Evolutionary conservation across 2,888 invertebrate species (phyloP).

Genomic region (Digitonthophagus gazella): DNA sequence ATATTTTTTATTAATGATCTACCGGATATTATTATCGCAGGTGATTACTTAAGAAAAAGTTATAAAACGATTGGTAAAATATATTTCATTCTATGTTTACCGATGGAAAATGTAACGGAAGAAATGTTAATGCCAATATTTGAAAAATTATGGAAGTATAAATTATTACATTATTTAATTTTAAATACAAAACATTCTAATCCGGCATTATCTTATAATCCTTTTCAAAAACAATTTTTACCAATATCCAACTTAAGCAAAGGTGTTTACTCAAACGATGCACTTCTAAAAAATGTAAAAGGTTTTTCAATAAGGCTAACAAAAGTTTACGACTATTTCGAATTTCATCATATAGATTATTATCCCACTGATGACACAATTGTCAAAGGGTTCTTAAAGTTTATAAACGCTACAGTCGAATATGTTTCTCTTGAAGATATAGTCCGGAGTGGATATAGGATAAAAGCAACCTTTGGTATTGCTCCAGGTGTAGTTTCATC

Average conservation of each 20-base stretch:
- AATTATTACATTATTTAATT: not conserved
- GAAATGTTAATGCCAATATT: not conserved
- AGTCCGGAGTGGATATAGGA: not conserved
- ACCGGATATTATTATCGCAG: not conserved
- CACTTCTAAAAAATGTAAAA: not conserved
- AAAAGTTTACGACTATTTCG: not conserved
- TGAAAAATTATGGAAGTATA: not conserved
- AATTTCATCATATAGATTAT: not conserved
- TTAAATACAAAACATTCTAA: not conserved
- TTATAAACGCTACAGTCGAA: not conserved
- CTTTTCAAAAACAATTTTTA: not conserved
- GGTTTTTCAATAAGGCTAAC: not conserved
- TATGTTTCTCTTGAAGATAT: not conserved
- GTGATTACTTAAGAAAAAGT: not conserved
- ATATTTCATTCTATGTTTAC: not conserved
- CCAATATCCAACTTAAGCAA: not conserved
- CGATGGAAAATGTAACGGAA: not conserved
- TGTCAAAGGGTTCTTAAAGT: not conserved
- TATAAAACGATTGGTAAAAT: not conserved
- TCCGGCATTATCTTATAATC: not conserved
- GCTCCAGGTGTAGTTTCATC: not conserved
- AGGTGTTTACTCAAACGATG: not conserved
- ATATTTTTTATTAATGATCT: not conserved
- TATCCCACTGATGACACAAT: not conserved
- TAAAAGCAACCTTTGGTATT: not conserved